phyloP scores from a whole-genome alignment of 2,113 vertebrate genomes.

The Amia ocellicauda region DNA sequence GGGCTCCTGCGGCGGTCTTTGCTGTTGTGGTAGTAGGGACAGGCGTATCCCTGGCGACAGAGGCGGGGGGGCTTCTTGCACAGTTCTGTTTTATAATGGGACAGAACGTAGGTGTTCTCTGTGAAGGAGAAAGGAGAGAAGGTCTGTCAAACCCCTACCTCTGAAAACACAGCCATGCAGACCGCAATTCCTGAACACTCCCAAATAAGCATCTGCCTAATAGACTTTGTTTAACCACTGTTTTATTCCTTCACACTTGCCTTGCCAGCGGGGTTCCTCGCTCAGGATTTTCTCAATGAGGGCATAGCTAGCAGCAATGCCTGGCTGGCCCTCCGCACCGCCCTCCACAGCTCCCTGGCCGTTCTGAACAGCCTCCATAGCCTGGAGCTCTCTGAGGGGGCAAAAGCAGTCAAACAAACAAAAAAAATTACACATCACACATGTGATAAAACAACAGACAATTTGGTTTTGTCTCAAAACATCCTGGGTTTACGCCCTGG shows the following conservation, averaged over 20 bases:
- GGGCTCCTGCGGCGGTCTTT: slow-evolving; percentile 95
- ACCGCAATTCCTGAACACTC: too few relatives aligned
- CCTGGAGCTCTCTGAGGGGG: slow-evolving; percentile 84
- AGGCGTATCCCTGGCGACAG: slow-evolving; percentile 96
- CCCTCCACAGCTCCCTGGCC: slow-evolving; percentile 79
- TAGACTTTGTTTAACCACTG: too few relatives aligned
- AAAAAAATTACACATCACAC: background rate
- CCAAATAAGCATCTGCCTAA: too few relatives aligned
- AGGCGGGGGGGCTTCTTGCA: slow-evolving; percentile 96
- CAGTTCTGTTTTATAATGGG: slow-evolving; percentile 96
- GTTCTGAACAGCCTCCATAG: slow-evolving; percentile 86
- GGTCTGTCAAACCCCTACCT: background rate
- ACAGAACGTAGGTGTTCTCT: slow-evolving; percentile 92
- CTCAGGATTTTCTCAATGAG: slow-evolving; percentile 95
- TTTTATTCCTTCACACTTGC: too few relatives aligned
- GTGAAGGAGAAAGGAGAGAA: slow-evolving; percentile 22
- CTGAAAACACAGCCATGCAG: background rate
- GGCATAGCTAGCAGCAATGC: slow-evolving; percentile 89
- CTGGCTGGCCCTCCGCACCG: slow-evolving; percentile 83
- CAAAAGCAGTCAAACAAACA: background rate
- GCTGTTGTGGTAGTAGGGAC: slow-evolving; percentile 97
- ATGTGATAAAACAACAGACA: too few relatives aligned
- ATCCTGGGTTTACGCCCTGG: too few relatives aligned
- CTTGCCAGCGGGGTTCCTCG: slow-evolving; percentile 96
- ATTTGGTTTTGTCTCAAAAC: too few relatives aligned